These are phyloP conservation scores for Orchesella flavescens DNA, from an alignment of 2,888 invertebrate species.

Conservation along the genomic window DNA sequence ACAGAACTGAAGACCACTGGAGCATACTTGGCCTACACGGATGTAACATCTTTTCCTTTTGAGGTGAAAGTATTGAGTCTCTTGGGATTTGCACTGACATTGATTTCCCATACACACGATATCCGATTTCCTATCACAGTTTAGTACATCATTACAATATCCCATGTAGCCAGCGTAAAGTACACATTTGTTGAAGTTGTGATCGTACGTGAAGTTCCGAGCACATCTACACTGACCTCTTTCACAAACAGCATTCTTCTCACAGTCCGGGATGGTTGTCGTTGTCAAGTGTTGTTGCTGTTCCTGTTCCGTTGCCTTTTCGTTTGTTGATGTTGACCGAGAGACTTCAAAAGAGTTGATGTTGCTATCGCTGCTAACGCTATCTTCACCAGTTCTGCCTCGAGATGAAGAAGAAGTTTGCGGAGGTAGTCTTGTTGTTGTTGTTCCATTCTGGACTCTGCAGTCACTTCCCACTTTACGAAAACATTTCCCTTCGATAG, in stretches of 20 bases:
- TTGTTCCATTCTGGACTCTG: conserved; percentile 4
- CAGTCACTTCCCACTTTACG: conserved; percentile 53
- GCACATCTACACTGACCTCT: conserved; percentile 52
- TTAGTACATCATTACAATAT: conserved; percentile 35
- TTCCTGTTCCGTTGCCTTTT: background rate
- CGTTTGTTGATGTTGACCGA: too few relatives aligned
- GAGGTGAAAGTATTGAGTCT: conserved; percentile 46
- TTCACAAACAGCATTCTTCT: conserved; percentile 42
- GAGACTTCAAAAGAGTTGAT: too few relatives aligned
- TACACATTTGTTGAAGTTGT: conserved; percentile 43
- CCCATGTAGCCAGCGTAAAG: conserved; percentile 22
- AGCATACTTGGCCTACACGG: conserved; percentile 45
- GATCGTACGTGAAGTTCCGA: conserved; percentile 41
- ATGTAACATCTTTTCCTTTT: conserved; percentile 52
- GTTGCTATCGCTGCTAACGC: background rate
- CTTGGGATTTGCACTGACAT: conserved; percentile 49
- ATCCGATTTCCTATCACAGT: conserved; percentile 53
- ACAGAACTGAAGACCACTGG: conserved; percentile 53
- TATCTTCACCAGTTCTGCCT: background rate
- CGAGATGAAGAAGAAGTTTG: background rate
- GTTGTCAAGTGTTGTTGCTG: conserved; percentile 7
- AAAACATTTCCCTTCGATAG: conserved; percentile 48
- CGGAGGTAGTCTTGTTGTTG: background rate
- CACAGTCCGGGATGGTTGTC: conserved; percentile 32
- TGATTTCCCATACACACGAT: conserved; percentile 47